Evolutionary conservation across 2,113 vertebrate species (phyloP), one percentile per base, ranked within the genome.

Genomic region (Stictonetta naevosa): DNA sequence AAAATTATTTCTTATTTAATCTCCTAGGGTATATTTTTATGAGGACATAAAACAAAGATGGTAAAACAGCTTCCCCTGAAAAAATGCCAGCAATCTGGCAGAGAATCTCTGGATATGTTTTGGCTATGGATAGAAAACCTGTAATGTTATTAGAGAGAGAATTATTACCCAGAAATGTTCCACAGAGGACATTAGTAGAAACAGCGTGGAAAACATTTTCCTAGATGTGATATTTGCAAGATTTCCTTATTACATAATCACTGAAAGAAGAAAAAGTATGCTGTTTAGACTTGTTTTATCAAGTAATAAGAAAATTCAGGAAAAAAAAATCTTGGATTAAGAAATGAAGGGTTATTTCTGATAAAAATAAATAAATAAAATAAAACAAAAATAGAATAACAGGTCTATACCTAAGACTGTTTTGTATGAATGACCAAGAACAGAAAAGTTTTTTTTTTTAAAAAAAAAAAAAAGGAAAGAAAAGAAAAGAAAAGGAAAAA

Each of bases 1-100:
- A 81, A 95, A 94, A 78, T 77, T 80, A 74, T 88, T 95, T 93
- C 40, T 67, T 26, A 22, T 55, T 88, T 92, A 90, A 78, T 83
- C 28, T 91, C n/a, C 11, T 55, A 56, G 52, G 38, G 33, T 34
- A n/a, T 80, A 81, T 64, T 72, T 95, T 90, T 60, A 59, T 34
- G 68, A 75, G 64, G 64, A 55, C 28, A 77, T 77, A 80, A 93
- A 95, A 80, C 10, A 75, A 90, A 71, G 17, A 63, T 11, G 8
- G 15, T 86, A 71, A 81, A 95, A 83, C 36, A 93, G 31, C 20
- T 92, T 93, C 31, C 21, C 7, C 25, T 93, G 86, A 25, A 74
- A 20, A 7, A 3, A 62, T 73, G 75, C 63, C 67, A 86, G 72
- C 34, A 62, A 53, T 15, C 69, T 90, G 46, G 36, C 69, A 92